Evolutionary conservation across 2,113 vertebrate genomes (phyloP).

Genomic region (Malurus melanocephalus): DNA sequence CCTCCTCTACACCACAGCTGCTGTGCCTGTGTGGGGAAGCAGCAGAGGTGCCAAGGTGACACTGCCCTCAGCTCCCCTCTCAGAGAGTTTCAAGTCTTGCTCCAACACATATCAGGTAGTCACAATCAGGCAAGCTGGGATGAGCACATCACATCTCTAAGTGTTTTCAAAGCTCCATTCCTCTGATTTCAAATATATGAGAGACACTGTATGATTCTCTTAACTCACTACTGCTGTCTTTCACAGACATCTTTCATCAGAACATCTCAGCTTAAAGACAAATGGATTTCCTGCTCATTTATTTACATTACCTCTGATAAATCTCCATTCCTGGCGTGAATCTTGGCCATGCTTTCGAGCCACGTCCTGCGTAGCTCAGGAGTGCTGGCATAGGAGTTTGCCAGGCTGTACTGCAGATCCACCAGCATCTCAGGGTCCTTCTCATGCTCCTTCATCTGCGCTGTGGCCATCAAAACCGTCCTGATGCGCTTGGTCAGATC

Average conservation of each 20-base stretch:
- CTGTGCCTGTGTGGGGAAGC: not conserved
- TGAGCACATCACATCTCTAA: not conserved
- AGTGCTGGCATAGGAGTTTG: constrained; percentile 96
- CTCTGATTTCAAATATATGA: not conserved
- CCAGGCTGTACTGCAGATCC: constrained; percentile 96
- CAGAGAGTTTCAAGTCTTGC: not conserved
- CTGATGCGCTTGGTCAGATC: constrained; percentile 95
- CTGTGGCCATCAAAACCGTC: constrained; percentile 96
- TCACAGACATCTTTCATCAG: not conserved
- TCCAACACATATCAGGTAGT: not conserved
- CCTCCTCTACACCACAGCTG: not conserved
- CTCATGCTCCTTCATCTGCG: constrained; percentile 98
- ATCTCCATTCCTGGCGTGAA: constrained; percentile 93
- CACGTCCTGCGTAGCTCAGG: constrained; percentile 94
- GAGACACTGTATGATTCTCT: not conserved
- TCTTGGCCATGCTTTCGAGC: constrained; percentile 98
- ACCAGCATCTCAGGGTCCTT: constrained; percentile 98
- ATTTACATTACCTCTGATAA: constrained; percentile 86
- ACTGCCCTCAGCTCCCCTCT: not conserved
- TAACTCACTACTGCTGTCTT: not conserved
- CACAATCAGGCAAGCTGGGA: not conserved
- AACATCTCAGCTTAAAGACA: not conserved
- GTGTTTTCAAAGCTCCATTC: not conserved
- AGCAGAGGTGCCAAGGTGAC: not conserved
- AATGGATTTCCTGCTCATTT: not conserved